Percentiles rank a stretch among this genome's conserved stretches.
Conservation (phyloP, 2,888 invertebrate genomes). For the Ornithoptera alexandrae region DNA sequence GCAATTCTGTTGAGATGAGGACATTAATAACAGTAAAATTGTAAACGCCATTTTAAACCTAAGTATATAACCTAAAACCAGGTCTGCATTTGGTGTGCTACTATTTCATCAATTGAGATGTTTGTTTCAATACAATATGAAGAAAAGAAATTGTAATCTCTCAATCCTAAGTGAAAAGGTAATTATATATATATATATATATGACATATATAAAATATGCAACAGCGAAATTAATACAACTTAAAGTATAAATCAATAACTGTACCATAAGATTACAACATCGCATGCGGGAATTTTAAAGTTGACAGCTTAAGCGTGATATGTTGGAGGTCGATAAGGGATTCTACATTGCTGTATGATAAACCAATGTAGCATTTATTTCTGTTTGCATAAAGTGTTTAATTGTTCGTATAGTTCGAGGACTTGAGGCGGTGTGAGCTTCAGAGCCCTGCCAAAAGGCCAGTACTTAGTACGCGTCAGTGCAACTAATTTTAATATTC, state of each 20-base stretch:
- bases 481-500: conserved; percentile 46
- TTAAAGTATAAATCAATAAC: conserved; percentile 29
- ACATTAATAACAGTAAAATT: too few species aligned
- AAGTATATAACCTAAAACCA: too few species aligned
- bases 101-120: too few species aligned
- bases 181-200: not conserved
- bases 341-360: not conserved
- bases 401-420: not conserved
- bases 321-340: conserved; percentile 34
- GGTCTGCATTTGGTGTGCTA: too few species aligned
- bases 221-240: conserved; percentile 21
- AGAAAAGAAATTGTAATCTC: not conserved
- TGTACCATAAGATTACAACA: conserved; percentile 32
- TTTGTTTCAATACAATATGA: not conserved
- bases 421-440: not conserved
- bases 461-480: conserved; percentile 36
- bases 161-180: not conserved
- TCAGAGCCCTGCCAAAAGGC: conserved; percentile 32
- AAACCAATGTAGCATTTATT: not conserved
- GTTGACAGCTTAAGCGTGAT: conserved; percentile 33
- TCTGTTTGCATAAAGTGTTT: not conserved
- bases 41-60: too few species aligned
- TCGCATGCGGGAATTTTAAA: conserved; percentile 35
- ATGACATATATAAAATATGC: conserved; percentile 6
- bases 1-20: too few species aligned